Evolutionary conservation across 1,140 invertebrate species (phyloP), one percentile per base, ranked within the genome.

Genomic region (Diabrotica undecimpunctata): DNA sequence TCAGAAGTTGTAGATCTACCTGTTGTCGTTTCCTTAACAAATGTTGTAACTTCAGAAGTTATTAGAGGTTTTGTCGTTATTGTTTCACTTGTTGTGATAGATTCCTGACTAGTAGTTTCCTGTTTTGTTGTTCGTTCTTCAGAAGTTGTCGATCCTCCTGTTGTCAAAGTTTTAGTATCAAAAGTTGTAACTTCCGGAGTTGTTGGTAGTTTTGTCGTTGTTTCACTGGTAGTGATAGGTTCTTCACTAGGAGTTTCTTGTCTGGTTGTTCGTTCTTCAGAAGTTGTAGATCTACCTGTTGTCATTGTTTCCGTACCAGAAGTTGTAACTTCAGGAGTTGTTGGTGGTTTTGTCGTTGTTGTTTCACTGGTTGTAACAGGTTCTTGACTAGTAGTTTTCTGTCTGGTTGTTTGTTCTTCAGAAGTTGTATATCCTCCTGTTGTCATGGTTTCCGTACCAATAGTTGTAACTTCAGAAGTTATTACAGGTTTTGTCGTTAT

Each of bases 381-480:
- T 46, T n/a, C 41, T 46, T 0, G 41, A 46, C 8, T 46, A 25
- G 41, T 10, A 8, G 41, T 46, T 4, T 46, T 4, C 6, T 10
- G 41, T 51, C 65, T 62, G 74, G 72, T 46, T 6, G 41, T 46
- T 46, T 8, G 41, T 6, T 6, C 41, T 6, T 46, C 4, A 8
- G 41, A 10, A 10, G 5, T 46, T 46, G 8, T n/a, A 46, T 46
- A 46, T 46, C n/a, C 41, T 46, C 41, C 41, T 5, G 7, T 11
- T 46, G 41, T 46, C 11, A 46, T 5, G 0, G 11, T 46, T 11
- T 46, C 41, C 41, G 2, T 46, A 46, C 41, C 41, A 8, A 2
- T 1, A 46, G 41, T 46, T 11, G 7, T 8, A 8, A 9, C 41
- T 9, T 8, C 41, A 9, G 41, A 2, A 11, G 5, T 9, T 46